Evolutionary conservation across 2,113 vertebrate species (phyloP), one percentile per base, ranked within the genome.

Genomic region (Isichthys henryi): DNA sequence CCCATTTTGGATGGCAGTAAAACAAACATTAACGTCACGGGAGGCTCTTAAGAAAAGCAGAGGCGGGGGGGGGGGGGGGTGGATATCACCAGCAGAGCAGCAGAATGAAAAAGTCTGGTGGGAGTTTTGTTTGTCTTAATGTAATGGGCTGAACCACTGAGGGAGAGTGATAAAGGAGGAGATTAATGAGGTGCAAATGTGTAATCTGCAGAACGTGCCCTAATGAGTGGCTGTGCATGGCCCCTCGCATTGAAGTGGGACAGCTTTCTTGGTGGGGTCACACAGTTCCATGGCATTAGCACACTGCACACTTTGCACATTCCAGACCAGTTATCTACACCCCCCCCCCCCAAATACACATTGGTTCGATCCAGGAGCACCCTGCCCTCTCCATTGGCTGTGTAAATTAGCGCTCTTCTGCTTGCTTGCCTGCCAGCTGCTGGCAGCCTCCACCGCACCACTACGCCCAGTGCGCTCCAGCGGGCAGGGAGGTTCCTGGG

Each of bases 391-490:
- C 52, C 56, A 52, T 90, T 45, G 89, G 90, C 92, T 93, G 94
- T 94, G 94, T 93, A 94, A 93, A 93, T 91, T 91, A 94, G 92
- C 91, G 91, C 92, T 92, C 90, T 91, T 21, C 91, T 86, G 91
- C 92, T 92, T 90, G 90, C 82, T 88, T 11, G 62, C 62, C 93
- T 92, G 90, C 90, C 94, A 93, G 90, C 92, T 93, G 46, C 80
- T 90, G 53, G n/a, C 46, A 50, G 58, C 91, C 85, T 92, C 92
- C 94, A 91, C 89, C 90, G 91, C 90, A 62, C 88, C 93, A 92
- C 93, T 83, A n/a, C 91, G 94, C 93, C 91, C 19, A 95, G 94
- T 94, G 95, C 94, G 94, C 93, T 91, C 94, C 95, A 95, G 95
- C 94, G 95, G 92, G 91, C 92, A 93, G 93, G 94, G 94, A 94